Evolutionary conservation across 2,113 vertebrate species (phyloP).

Genomic region (Ophiodon elongatus): DNA sequence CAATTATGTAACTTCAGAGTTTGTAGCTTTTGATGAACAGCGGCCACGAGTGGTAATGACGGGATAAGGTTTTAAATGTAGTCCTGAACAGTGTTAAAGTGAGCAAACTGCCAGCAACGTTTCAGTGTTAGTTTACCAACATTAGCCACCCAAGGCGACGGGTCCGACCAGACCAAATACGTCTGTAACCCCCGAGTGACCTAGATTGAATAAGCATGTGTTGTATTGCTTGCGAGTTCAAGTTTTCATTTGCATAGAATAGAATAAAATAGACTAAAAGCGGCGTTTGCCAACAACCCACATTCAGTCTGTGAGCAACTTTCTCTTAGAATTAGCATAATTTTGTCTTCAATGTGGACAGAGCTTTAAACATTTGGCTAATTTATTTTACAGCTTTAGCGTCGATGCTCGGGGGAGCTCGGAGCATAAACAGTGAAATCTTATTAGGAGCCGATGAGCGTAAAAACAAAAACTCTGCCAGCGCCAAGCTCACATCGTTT

Average conservation of each 20-base stretch:
- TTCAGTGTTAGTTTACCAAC: not conserved
- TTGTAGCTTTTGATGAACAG: not conserved
- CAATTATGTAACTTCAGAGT: not conserved
- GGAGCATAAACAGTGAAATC: slow-evolving; percentile 13
- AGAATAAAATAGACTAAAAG: slow-evolving; percentile 7
- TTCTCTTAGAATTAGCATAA: not conserved
- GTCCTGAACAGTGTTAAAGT: not conserved
- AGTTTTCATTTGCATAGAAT: not conserved
- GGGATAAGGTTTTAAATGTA: not conserved
- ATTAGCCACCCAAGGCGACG: not conserved
- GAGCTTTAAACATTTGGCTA: slow-evolving; percentile 19
- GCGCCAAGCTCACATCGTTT: slow-evolving; percentile 25
- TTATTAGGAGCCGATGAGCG: not conserved
- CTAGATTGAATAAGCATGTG: not conserved
- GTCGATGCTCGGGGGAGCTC: not conserved
- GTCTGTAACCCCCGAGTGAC: not conserved
- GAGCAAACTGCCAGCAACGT: not conserved
- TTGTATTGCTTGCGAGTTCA: not conserved
- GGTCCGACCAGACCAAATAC: not conserved
- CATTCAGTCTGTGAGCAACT: slow-evolving; percentile 3
- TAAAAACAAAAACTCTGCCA: not conserved
- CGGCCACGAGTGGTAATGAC: not conserved
- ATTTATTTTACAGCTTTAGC: not conserved
- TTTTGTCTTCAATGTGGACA: not conserved
- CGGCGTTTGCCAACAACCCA: not conserved